phyloP scores from a whole-genome alignment of 1,140 invertebrate genomes.

The Drosophila nigromelanica region DNA sequence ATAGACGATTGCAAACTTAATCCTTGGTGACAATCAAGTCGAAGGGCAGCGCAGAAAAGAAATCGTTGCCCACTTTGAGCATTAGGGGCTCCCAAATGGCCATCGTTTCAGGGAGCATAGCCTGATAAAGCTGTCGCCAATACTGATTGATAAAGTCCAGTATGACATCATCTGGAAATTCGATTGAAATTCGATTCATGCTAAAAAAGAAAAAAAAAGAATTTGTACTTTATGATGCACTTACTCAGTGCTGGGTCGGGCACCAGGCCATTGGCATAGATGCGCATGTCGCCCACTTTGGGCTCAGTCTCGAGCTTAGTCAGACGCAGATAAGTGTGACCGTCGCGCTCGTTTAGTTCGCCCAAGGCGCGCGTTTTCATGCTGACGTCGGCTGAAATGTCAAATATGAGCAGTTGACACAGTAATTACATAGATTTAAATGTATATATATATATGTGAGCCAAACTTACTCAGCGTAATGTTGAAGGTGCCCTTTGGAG shows the following conservation, averaged over 20 bases:
- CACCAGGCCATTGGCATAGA: constrained; percentile 76
- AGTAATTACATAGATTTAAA: background rate
- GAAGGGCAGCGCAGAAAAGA: constrained; percentile 73
- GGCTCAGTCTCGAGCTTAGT: constrained; percentile 72
- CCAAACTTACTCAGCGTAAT: constrained; percentile 68
- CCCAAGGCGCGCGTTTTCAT: constrained; percentile 61
- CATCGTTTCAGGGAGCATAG: constrained; percentile 72
- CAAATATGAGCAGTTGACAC: constrained; percentile 7
- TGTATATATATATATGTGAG: background rate
- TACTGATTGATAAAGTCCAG: constrained; percentile 82
- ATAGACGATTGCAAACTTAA: constrained; percentile 20
- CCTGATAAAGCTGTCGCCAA: constrained; percentile 72
- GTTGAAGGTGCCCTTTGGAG: constrained; percentile 81
- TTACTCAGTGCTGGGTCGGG: constrained; percentile 79
- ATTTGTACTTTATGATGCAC: constrained; percentile 1
- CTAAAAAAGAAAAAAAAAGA: too few relatives aligned
- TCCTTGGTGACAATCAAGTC: constrained; percentile 66
- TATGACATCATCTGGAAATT: constrained; percentile 66
- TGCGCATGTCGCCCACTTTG: constrained; percentile 73
- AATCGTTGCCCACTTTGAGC: constrained; percentile 67
- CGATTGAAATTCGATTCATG: too few relatives aligned
- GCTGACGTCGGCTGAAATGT: constrained; percentile 63
- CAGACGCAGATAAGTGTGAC: constrained; percentile 71
- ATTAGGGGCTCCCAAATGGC: constrained; percentile 71
- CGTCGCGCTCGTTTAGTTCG: constrained; percentile 74